Percentiles rank a stretch among this genome's conserved stretches.
phyloP scores from a whole-genome alignment of 1,140 invertebrate genomes.

The Bombyx mori region DNA sequence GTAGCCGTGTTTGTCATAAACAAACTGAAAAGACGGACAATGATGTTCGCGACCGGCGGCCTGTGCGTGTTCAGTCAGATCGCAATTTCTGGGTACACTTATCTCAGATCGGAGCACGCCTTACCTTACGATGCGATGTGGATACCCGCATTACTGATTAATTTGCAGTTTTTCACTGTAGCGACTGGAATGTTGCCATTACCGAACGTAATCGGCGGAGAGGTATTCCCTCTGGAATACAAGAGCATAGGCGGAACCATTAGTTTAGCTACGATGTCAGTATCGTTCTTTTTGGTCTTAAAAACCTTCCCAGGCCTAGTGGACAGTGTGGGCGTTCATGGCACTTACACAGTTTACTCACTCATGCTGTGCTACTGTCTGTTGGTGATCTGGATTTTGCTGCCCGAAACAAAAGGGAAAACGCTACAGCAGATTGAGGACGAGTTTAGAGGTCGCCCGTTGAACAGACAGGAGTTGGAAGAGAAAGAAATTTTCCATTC shows the following conservation, averaged over 20 bases:
- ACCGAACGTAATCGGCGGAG: slow-evolving; percentile 42
- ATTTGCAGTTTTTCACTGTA: slow-evolving; percentile 38
- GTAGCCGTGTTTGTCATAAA: slow-evolving; percentile 42
- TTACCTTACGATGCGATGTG: slow-evolving; percentile 26
- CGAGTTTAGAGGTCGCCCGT: slow-evolving; percentile 32
- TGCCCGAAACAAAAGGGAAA: slow-evolving; percentile 47
- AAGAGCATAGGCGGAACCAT: slow-evolving; percentile 36
- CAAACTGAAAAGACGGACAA: slow-evolving; percentile 35
- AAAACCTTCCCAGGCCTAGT: slow-evolving; percentile 27
- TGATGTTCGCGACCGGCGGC: slow-evolving; percentile 32
- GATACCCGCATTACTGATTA: slow-evolving; percentile 39
- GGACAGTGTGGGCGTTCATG: slow-evolving; percentile 24
- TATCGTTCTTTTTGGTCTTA: slow-evolving; percentile 23
- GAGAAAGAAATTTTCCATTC: slow-evolving; percentile 24
- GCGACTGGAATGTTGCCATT: slow-evolving; percentile 41
- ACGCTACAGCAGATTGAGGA: slow-evolving; percentile 54
- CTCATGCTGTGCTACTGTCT: slow-evolving; percentile 27
- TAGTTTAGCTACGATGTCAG: slow-evolving; percentile 18
- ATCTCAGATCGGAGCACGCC: slow-evolving; percentile 16
- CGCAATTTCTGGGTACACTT: slow-evolving; percentile 33
- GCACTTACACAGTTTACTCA: slow-evolving; percentile 35
- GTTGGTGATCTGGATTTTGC: slow-evolving; percentile 26
- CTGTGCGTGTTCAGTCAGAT: slow-evolving; percentile 32
- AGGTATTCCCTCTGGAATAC: slow-evolving; percentile 44
- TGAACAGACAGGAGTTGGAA: slow-evolving; percentile 27